A percentile compares a stretch with the other conserved stretches of the same genome.
phyloP scores from a whole-genome alignment of 2,113 vertebrate species.

The Chiloscyllium plagiosum region DNA sequence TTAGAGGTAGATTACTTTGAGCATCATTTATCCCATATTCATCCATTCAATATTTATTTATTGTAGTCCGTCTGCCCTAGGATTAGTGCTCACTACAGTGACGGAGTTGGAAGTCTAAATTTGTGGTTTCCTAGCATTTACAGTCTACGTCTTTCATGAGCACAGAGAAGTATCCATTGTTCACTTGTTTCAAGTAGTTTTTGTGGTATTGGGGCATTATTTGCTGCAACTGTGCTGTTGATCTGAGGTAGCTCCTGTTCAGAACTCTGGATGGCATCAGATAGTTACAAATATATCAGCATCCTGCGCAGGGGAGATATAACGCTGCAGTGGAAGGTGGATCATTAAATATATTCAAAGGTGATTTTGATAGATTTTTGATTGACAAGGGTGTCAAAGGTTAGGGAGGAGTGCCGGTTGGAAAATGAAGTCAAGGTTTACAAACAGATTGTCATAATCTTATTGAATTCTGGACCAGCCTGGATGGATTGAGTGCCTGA shows the following conservation, averaged over 20 bases:
- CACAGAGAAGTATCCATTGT: neutral
- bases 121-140: neutral
- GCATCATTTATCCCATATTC: neutral
- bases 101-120: neutral
- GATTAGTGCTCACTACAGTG: neutral
- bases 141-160: neutral
- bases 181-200: neutral
- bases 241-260: neutral
- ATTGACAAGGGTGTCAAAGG: neutral
- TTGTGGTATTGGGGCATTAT: neutral
- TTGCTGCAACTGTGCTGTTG: neutral
- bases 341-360: neutral
- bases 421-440: neutral
- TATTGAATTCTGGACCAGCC: neutral
- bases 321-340: neutral
- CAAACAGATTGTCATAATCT: neutral
- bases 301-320: neutral
- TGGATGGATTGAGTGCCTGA: neutral
- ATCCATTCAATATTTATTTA: neutral
- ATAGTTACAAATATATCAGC: neutral
- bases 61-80: neutral
- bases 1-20: neutral
- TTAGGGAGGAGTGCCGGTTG: neutral
- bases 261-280: slow-evolving; percentile 8
- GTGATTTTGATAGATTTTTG: neutral